Evolutionary conservation across 2,888 invertebrate species (phyloP), one percentile per base, ranked within the genome.

Genomic region (Sarcophaga variegata): DNA sequence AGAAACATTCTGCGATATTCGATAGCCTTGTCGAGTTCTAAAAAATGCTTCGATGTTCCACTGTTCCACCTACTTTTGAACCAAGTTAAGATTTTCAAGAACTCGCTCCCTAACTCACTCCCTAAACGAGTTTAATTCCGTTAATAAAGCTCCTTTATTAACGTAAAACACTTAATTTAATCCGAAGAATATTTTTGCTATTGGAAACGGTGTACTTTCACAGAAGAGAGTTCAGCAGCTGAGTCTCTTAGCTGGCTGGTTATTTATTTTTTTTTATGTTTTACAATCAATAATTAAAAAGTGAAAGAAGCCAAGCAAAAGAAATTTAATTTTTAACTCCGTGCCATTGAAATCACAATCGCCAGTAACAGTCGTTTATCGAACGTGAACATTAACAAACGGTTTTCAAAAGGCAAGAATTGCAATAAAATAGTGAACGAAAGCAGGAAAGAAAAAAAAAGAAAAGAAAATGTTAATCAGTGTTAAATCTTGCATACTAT

Each of bases 291-390:
- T 17, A 84, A 87, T 87, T 84, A 82, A 84, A 84, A 14, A 84
- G 83, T 87, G 84, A 87, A 87, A 87, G 87, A 87, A 87, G 76
- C 76, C 67, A 84, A 70, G n/a, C 63, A 75, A 54, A 72, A 79
- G 67, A 72, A 27, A 63, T 74, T 78, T 54, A 54, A 14, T 76
- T 63, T 79, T n/a, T 71, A 76, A 69, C 87, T 87, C 81, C 87
- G 67, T 87, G 79, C n/a, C 49, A 67, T 62, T 72, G 59, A 84
- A 76, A 59, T 59, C 76, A 63, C 62, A 20, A 45, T 66, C 54
- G 76, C 27, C 20, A 84, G 59, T 37, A 47, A 72, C 82, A 87
- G 87, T 87, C 79, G 72, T 45, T 59, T 72, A 79, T 76, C 72
- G 81, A 82, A 79, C 84, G 84, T 54, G 71, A 63, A 79, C 66